Base-by-base conservation (phyloP, 1,140 invertebrate species). In the Cotesia glomerata region DNA sequence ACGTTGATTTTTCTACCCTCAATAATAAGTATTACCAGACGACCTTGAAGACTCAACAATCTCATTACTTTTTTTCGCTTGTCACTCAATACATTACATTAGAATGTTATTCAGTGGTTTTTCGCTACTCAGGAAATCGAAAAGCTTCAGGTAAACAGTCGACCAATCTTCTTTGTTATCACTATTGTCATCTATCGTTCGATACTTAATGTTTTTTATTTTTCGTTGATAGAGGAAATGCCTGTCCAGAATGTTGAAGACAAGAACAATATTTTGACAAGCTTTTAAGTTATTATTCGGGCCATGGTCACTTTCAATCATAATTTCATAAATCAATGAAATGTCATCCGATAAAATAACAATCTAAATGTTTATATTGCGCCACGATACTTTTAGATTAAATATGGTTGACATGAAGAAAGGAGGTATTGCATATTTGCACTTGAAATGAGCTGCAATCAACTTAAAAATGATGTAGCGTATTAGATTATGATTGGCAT, bases 241-340 rank as follows among this genome's bases (percentile, higher is more conserved):
- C 34, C 16, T 61, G 2, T 26, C 16, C 32, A 26, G 18, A 45
- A 26, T 32, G 51, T 36, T 71, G 14, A 65, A 36, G n/a, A 45
- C 18, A 16, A 14, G 16, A 32, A 32, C 11, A 26, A 26, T 26
- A 26, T 65, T 45, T 65, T 62, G 68, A 70, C 49, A 65, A 62
- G 70, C 70, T 65, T 65, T 61, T 26, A 70, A n/a, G 39, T 61
- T 58, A 49, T 65, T 67, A 72, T 66, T n/a, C 54, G 54, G 71
- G 52, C 65, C 71, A 71, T 26, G 70, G 62, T 36, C 62, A 52
- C 9, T 56, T 68, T 34, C 51, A 14, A 61, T 61, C 69, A 63
- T 62, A 39, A 63, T 32, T 70, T 61, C 69, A 63, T 62, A 39
- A 63, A 49, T 70, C 69, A 63, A 13, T 65, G 36, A 11, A 45